Conservation (phyloP, 2,888 invertebrate species). For the Drosophila fungiperda region DNA sequence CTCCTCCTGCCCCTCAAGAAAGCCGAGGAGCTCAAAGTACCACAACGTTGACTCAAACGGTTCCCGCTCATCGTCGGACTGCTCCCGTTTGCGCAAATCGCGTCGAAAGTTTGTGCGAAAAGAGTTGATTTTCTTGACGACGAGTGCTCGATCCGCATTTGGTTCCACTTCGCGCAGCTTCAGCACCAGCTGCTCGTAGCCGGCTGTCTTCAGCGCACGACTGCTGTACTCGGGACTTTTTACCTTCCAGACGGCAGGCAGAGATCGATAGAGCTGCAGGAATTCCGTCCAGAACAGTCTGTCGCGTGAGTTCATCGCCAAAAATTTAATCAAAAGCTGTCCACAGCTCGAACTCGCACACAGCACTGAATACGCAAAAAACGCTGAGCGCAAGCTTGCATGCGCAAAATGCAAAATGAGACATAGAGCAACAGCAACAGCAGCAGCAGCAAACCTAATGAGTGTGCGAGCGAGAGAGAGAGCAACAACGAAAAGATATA, state of each 20-base stretch:
- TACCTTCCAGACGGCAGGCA: conserved; percentile 60
- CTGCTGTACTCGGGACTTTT: conserved; percentile 57
- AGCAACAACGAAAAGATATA: not conserved
- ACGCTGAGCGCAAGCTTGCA: conserved; percentile 61
- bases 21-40: conserved; percentile 53
- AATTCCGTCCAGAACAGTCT: conserved; percentile 60
- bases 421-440: not conserved
- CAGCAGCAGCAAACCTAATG: conserved; percentile 5
- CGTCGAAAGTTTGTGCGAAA: conserved; percentile 60
- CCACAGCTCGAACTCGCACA: conserved; percentile 27
- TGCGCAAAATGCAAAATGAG: conserved; percentile 54
- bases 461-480: conserved; percentile 17
- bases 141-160: conserved; percentile 44
- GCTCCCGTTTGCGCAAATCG: conserved; percentile 49
- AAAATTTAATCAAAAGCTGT: conserved; percentile 15
- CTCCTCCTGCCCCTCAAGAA: conserved; percentile 53
- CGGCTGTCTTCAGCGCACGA: conserved; percentile 42
- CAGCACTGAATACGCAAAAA: conserved; percentile 34
- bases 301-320: conserved; percentile 54
- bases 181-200: conserved; percentile 49
- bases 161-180: conserved; percentile 61
- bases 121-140: conserved; percentile 60
- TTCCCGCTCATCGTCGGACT: conserved; percentile 8
- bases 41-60: conserved; percentile 50
- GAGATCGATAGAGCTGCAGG: conserved; percentile 57